Evolutionary conservation across 2,888 invertebrate genomes (phyloP).

Genomic region (Sarcophaga variegata): DNA sequence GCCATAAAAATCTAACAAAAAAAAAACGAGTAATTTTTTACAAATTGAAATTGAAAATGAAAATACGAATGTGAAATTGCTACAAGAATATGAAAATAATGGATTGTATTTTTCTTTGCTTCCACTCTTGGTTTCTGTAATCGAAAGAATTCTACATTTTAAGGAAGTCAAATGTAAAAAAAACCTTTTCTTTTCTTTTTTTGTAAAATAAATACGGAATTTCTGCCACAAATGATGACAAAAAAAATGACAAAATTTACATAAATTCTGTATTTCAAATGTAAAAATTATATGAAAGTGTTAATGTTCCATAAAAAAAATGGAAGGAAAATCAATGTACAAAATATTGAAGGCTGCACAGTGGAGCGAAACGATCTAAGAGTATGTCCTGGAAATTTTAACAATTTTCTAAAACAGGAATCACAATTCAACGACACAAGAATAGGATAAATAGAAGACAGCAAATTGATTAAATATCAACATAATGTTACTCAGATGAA

Average conservation of each 20-base stretch:
- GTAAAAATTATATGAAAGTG: slow-evolving; percentile 62
- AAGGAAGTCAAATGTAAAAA: slow-evolving; percentile 4
- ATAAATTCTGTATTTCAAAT: slow-evolving; percentile 66
- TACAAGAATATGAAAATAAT: slow-evolving; percentile 69
- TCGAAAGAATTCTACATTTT: not conserved
- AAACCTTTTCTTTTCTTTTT: slow-evolving; percentile 8
- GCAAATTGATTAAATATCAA: no score
- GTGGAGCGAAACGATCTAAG: not conserved
- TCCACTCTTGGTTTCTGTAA: not conserved
- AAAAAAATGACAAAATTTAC: slow-evolving; percentile 33
- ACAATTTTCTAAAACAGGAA: no score
- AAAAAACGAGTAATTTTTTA: slow-evolving; percentile 60
- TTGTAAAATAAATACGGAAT: slow-evolving; percentile 56
- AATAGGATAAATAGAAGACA: no score
- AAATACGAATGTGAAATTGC: slow-evolving; percentile 68
- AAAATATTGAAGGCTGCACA: slow-evolving; percentile 24
- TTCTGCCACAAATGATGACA: slow-evolving; percentile 23
- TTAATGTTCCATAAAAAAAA: slow-evolving; percentile 54
- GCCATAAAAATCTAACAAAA: slow-evolving; percentile 57
- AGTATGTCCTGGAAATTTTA: not conserved
- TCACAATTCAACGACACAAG: no score
- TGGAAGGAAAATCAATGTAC: not conserved
- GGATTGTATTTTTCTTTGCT: not conserved
- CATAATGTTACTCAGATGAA: no score
- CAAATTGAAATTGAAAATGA: slow-evolving; percentile 58